Evolutionary conservation across 92 coral and sea anemone genomes (phyloP).

Genomic region (Phymanthus crucifer): DNA sequence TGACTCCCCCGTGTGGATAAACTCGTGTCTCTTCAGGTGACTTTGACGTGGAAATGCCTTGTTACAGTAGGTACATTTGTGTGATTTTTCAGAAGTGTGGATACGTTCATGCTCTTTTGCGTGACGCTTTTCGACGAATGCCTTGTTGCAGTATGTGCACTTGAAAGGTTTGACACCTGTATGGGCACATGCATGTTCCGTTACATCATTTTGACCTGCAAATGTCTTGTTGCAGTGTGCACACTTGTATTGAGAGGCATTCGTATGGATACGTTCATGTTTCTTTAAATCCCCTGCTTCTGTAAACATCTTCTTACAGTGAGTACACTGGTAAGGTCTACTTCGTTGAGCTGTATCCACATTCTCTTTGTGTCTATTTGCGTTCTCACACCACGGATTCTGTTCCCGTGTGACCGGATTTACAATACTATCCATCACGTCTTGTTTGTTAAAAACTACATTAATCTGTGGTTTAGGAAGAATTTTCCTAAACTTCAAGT

Average conservation of each 20-base stretch:
- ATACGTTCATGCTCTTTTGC: not conserved
- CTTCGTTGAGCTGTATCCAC: too few relatives aligned
- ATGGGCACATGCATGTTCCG: not conserved
- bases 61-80: conserved; percentile 16
- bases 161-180: too few relatives aligned
- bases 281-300: not conserved
- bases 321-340: too few relatives aligned
- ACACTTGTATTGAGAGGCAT: too few relatives aligned
- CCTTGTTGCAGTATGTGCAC: not conserved
- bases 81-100: not conserved
- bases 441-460: not conserved
- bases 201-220: not conserved
- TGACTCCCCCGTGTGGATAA: conserved; percentile 12
- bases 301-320: not conserved
- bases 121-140: not conserved
- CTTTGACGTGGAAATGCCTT: conserved; percentile 12
- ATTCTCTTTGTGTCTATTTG: too few relatives aligned
- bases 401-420: too few relatives aligned
- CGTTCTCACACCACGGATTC: too few relatives aligned
- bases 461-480: not conserved
- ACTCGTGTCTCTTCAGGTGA: conserved; percentile 17
- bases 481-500: not conserved
- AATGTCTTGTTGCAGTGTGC: not conserved
- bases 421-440: not conserved
- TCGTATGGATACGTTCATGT: not conserved